These are phyloP conservation scores for Drosophila pachea DNA, from an alignment of 1,140 invertebrate species.

Conservation along the genomic window DNA sequence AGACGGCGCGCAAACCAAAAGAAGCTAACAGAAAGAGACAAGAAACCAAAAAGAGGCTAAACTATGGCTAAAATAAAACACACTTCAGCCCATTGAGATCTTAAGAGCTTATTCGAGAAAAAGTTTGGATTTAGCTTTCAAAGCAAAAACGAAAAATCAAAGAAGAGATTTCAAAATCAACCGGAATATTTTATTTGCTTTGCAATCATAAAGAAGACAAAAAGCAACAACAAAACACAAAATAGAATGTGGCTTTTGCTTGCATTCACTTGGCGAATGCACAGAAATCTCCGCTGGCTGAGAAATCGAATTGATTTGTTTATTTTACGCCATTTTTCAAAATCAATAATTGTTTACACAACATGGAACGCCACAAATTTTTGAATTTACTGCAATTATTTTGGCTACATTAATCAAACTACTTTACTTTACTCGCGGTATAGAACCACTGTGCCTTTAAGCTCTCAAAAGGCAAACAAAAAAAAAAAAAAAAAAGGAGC, in stretches of 20 bases:
- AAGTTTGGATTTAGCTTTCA: conserved; percentile 14
- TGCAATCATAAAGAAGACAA: background rate
- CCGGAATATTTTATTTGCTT: background rate
- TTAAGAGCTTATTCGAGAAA: conserved; percentile 11
- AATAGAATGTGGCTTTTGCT: too few species aligned
- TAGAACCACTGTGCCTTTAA: conserved; percentile 21
- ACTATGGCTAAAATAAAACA: conserved; percentile 18
- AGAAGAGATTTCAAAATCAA: background rate
- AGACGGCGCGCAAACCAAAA: conserved; percentile 3
- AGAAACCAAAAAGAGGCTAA: background rate
- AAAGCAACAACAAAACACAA: too few species aligned
- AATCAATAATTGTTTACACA: too few species aligned
- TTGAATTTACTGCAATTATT: too few species aligned
- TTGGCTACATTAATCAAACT: background rate
- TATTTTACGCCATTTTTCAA: too few species aligned
- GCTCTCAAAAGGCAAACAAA: background rate
- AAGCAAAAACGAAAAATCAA: background rate
- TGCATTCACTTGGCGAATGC: too few species aligned
- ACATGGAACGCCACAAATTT: too few species aligned
- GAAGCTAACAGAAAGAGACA: background rate
- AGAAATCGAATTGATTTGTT: too few species aligned
- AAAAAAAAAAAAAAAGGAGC: too few species aligned
- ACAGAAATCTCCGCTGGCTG: too few species aligned
- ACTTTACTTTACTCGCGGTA: background rate
- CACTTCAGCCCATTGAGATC: conserved; percentile 8